Conservation (phyloP, 2,113 vertebrate species). For the Hydropotes inermis region DNA sequence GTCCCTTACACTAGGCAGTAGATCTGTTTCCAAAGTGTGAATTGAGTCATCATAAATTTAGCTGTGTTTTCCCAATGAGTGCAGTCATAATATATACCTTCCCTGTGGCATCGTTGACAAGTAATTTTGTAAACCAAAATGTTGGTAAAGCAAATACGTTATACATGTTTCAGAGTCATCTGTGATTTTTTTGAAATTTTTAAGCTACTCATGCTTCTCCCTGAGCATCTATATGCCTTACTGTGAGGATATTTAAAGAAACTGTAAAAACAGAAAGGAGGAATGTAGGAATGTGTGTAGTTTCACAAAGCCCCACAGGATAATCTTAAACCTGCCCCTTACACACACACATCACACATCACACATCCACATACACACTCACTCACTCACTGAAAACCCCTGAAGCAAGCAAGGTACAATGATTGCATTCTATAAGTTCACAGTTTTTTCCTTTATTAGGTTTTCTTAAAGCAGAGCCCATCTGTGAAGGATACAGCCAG, state of each 20-base stretch:
- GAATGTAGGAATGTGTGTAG: background rate
- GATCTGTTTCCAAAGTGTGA: background rate
- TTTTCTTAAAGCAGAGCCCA: slow-evolving; percentile 16
- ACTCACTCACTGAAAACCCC: background rate
- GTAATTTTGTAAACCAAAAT: background rate
- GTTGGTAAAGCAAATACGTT: background rate
- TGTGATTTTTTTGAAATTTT: background rate
- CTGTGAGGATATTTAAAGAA: background rate
- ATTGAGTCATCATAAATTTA: background rate
- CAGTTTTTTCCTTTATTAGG: background rate
- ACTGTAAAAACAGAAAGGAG: background rate
- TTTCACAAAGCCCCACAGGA: background rate
- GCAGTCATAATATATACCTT: background rate
- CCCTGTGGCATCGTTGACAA: background rate
- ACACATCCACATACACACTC: background rate
- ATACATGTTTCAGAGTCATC: background rate
- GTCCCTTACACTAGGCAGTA: background rate
- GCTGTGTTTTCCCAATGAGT: background rate
- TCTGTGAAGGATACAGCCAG: background rate
- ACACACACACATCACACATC: background rate
- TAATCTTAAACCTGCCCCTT: background rate
- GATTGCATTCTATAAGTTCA: background rate
- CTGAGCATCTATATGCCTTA: background rate
- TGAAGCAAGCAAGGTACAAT: background rate
- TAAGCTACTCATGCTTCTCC: background rate